Base-by-base conservation (phyloP, 2,113 vertebrate species). In the Spea multiplicata region DNA sequence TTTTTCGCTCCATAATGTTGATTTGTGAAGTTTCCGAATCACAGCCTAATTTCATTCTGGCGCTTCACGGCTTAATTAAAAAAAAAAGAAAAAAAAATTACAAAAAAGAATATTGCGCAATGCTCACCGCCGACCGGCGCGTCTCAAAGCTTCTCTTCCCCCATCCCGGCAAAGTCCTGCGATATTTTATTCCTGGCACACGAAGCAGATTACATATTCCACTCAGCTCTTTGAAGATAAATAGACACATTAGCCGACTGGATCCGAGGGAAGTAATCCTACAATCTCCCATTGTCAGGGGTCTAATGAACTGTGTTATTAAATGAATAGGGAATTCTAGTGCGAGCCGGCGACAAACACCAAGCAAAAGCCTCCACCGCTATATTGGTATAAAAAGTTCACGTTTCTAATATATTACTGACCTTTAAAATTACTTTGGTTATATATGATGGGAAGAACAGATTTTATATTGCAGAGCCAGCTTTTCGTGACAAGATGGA, bases 301-400 rank as follows among this genome's bases (percentile, higher is more conserved):
- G 53, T 74, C 59, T 82, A 79, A 86, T 8, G 66, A 77, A 71
- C 61, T 84, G 71, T 82, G 73, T 79, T 83, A 81, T 50, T 73
- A 76, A 83, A 71, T n/a, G 50, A 16, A 74, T 82, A 1, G 55
- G 17, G 55, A 5, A 10, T 67, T 72, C 83, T 74, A 66, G 77
- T 73, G 2, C 30, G 30, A 30, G 73, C 70, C 82, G n/a, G 30
- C 77, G 81, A 83, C 0, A 0, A 78, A 66, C 53, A 0, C 5
- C 73, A 53, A 66, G 76, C 67, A 70, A 0, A 84, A n/a, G 50
- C 44, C 69, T 75, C 77, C 77, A 55, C 69, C 3, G 0, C 44
- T 66, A 4, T 10, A 75, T 78, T 72, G 76, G 82, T 78, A 80
- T 76, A 66, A 64, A 52, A 6, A n/a, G 71, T 75, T 83, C 74